A percentile compares a stretch with the other conserved stretches of the same genome.
These are phyloP conservation scores for Carcharodon carcharias DNA, from an alignment of 2,797 vertebrate genomes.

Conservation along the genomic window DNA sequence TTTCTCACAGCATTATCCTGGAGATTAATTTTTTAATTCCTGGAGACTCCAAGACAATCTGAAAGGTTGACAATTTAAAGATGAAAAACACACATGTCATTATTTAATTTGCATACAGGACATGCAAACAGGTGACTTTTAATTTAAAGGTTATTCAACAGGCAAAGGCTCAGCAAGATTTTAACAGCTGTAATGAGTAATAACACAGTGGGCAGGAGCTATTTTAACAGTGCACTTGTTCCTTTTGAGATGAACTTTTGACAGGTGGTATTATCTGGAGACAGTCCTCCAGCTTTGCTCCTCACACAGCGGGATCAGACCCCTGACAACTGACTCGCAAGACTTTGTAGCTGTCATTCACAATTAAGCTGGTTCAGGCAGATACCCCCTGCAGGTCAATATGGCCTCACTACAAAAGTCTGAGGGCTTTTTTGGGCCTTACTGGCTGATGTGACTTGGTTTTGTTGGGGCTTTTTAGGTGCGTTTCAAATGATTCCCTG, in stretches of 20 bases:
- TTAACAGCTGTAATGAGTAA: not conserved
- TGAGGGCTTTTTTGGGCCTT: not conserved
- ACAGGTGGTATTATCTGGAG: not conserved
- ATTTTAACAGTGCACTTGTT: not conserved
- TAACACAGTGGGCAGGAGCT: not conserved
- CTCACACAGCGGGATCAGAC: not conserved
- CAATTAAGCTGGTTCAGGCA: not conserved
- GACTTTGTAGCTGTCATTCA: not conserved
- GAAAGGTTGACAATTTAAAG: not conserved
- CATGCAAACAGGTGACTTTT: not conserved
- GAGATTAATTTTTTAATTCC: not conserved
- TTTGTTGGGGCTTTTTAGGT: not conserved
- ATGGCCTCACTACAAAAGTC: not conserved
- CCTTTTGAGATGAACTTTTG: not conserved
- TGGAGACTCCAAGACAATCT: not conserved
- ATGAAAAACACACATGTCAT: not conserved
- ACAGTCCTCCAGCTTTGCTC: not conserved
- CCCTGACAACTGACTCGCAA: not conserved
- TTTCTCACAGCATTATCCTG: not conserved
- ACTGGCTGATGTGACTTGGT: not conserved
- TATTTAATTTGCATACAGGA: not conserved
- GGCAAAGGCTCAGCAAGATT: not conserved
- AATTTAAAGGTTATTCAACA: not conserved
- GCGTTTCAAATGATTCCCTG: not conserved
- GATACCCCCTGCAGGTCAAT: not conserved